A percentile compares a stretch with the other conserved stretches of the same genome.
phyloP scores from a whole-genome alignment of 1,140 invertebrate genomes.

The Heliothis virescens region DNA sequence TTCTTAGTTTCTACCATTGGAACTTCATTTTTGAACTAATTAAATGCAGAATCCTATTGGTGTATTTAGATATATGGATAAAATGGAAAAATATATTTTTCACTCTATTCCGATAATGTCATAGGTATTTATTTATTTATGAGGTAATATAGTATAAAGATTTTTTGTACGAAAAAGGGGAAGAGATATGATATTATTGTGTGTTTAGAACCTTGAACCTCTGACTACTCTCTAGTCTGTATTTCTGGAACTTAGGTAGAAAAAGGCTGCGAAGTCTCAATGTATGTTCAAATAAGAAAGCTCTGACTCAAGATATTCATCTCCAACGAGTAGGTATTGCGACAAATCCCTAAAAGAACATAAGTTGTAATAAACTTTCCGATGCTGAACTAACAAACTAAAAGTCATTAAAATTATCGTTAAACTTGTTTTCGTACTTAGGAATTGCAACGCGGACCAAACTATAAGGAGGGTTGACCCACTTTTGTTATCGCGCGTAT shows the following conservation, averaged over 20 bases:
- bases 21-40: background rate
- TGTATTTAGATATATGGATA: too few relatives aligned
- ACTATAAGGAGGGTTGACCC: slow-evolving; percentile 45
- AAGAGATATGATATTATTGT: too few relatives aligned
- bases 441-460: slow-evolving; percentile 14
- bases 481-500: slow-evolving; percentile 41
- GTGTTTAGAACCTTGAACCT: too few relatives aligned
- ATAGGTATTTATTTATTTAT: too few relatives aligned
- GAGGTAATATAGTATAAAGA: too few relatives aligned
- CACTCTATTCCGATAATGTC: too few relatives aligned
- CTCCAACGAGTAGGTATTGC: slow-evolving; percentile 11
- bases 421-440: slow-evolving; percentile 51
- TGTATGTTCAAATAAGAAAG: background rate
- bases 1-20: background rate
- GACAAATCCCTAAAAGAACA: slow-evolving; percentile 37
- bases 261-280: too few relatives aligned
- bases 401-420: slow-evolving; percentile 60
- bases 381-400: slow-evolving; percentile 46
- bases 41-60: too few relatives aligned
- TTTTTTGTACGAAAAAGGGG: too few relatives aligned
- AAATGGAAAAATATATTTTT: too few relatives aligned
- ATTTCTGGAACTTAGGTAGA: too few relatives aligned
- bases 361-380: slow-evolving; percentile 38
- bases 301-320: slow-evolving; percentile 18
- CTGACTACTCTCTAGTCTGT: too few relatives aligned